Evolutionary conservation across 53 echinoderm and acorn worm genomes (phyloP).

Genomic region (Echinometra lucunter): DNA sequence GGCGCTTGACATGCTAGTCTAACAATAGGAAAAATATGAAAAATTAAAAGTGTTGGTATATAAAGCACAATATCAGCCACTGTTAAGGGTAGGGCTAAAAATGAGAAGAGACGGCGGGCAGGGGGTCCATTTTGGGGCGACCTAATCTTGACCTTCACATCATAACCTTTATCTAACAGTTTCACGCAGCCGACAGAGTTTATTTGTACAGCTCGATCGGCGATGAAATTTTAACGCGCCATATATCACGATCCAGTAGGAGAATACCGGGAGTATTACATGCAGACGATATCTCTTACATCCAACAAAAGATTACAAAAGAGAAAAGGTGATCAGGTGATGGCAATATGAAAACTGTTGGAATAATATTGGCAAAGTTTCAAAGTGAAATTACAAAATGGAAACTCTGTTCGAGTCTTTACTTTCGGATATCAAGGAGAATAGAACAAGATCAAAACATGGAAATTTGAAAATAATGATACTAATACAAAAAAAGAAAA

Average conservation of each 20-base stretch:
- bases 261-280: conserved; percentile 17
- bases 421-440: neutral
- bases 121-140: conserved; percentile 57
- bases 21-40: neutral
- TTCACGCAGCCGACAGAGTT: conserved; percentile 64
- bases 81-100: neutral
- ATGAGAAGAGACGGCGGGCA: conserved; percentile 8
- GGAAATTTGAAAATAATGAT: neutral
- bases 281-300: neutral
- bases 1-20: neutral
- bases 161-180: conserved; percentile 67
- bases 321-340: neutral
- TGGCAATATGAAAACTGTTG: neutral
- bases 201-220: conserved; percentile 51
- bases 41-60: neutral
- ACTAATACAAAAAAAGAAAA: neutral
- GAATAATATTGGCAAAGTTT: neutral
- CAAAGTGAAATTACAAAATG: neutral
- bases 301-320: neutral
- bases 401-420: neutral
- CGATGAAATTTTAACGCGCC: conserved; percentile 65
- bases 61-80: neutral
- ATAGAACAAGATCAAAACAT: neutral
- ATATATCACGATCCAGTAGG: conserved; percentile 61
- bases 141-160: conserved; percentile 42